These are phyloP conservation scores for Mimas tiliae DNA, from an alignment of 2,888 invertebrate species.

Conservation along the genomic window DNA sequence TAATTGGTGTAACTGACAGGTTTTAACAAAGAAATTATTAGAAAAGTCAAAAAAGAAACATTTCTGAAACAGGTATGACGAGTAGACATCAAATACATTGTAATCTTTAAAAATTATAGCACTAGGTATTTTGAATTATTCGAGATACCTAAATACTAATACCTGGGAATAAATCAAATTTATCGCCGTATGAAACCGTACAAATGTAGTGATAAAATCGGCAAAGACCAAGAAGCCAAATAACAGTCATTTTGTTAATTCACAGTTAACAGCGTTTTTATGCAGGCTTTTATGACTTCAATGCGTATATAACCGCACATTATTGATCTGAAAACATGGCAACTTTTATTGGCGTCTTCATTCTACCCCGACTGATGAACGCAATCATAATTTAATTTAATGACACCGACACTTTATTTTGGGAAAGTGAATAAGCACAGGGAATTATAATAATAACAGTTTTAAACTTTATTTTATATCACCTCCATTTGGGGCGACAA, in stretches of 20 bases:
- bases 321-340: constrained; percentile 26
- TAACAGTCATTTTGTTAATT: constrained; percentile 29
- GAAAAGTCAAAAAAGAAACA: too few species aligned
- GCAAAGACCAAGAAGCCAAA: constrained; percentile 7
- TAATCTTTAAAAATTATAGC: too few species aligned
- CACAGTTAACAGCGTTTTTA: constrained; percentile 41
- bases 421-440: constrained; percentile 46
- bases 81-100: too few species aligned
- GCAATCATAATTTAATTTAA: constrained; percentile 54
- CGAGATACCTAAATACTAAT: too few species aligned
- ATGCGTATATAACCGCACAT: constrained; percentile 42
- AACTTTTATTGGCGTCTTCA: constrained; percentile 38
- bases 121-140: too few species aligned
- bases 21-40: too few species aligned
- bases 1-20: too few species aligned
- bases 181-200: neutral
- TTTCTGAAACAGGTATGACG: too few species aligned
- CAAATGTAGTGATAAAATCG: neutral
- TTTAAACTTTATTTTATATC: constrained; percentile 33
- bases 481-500: constrained; percentile 30
- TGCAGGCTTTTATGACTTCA: constrained; percentile 43
- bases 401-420: constrained; percentile 45
- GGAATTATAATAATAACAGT: constrained; percentile 37
- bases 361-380: constrained; percentile 42
- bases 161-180: neutral